A percentile compares a stretch with the other conserved stretches of the same genome.
These are phyloP conservation scores for Morpho deidamia DNA, from an alignment of 2,888 invertebrate species.

Conservation along the genomic window DNA sequence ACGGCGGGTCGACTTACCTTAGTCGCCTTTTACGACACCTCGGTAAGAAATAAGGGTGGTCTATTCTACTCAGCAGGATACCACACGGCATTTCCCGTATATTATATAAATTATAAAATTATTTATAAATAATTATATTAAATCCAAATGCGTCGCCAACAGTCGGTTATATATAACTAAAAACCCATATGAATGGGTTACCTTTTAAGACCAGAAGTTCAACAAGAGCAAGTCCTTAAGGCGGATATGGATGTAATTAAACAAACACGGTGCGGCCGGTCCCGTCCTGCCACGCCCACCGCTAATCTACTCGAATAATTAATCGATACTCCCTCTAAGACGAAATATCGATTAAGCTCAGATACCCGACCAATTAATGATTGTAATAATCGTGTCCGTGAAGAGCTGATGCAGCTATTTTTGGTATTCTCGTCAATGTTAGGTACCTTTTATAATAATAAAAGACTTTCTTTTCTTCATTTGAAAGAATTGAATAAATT, in stretches of 20 bases:
- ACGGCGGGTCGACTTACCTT: no score
- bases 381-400: constrained; percentile 25
- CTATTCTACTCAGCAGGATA: no score
- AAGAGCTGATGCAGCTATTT: constrained; percentile 9
- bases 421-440: no score
- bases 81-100: no score
- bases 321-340: constrained; percentile 44
- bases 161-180: background rate
- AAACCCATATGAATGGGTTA: constrained; percentile 15
- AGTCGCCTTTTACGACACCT: no score
- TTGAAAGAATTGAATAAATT: no score
- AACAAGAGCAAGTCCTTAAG: constrained; percentile 40
- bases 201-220: constrained; percentile 24
- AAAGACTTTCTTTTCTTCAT: no score
- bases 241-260: constrained; percentile 55
- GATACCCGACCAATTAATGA: constrained; percentile 35
- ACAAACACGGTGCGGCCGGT: constrained; percentile 60
- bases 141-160: no score
- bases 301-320: constrained; percentile 65
- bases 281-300: constrained; percentile 59
- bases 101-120: no score
- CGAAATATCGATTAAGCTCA: constrained; percentile 46
- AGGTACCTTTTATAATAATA: no score
- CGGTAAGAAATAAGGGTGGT: no score
- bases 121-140: no score